Evolutionary conservation across 2,888 invertebrate species (phyloP), one percentile per base, ranked within the genome.

Genomic region (Eueremaeus valkanovi): DNA sequence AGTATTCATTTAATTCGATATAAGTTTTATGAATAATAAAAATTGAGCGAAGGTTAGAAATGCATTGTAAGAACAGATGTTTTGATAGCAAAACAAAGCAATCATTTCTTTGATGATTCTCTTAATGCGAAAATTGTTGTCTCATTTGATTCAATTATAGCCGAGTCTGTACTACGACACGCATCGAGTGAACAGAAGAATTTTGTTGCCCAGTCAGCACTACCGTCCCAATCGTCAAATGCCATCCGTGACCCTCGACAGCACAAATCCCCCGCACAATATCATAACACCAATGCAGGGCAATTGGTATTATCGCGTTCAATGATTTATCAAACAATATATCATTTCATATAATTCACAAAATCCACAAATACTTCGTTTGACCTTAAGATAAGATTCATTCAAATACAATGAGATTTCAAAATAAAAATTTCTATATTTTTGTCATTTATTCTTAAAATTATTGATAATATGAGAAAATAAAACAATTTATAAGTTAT

Each of bases 261-360:
- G 42, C 3, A 40, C 40, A 40, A 68, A 40, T 36, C 68, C 68
- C 21, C 68, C 68, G 24, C 68, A 68, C 24, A 68, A 68, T 36
- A 16, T 68, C 2, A 68, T 68, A 9, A 42, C 68, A 0, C 68
- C 68, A 40, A 42, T 68, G 68, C 68, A 68, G 42, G 68, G 68
- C 0, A 68, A 68, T 24, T 68, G 68, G 68, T 68, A 68, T 68
- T 68, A 68, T 40, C 68, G 68, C 13, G 68, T 68, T 40, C 68
- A 68, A 63, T 63, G 36, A 63, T 5, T 33, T 33, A 29, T n/a
- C n/a, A n/a, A n/a, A n/a, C n/a, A n/a, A n/a, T n/a, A n/a, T n/a
- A n/a, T n/a, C n/a, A n/a, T n/a, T n/a, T n/a, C n/a, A n/a, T n/a
- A n/a, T n/a, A n/a, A n/a, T n/a, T n/a, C n/a, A n/a, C n/a, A n/a